Evolutionary conservation across 1,140 invertebrate species (phyloP), one percentile per base, ranked within the genome.

Genomic region (Bombyx mandarina): DNA sequence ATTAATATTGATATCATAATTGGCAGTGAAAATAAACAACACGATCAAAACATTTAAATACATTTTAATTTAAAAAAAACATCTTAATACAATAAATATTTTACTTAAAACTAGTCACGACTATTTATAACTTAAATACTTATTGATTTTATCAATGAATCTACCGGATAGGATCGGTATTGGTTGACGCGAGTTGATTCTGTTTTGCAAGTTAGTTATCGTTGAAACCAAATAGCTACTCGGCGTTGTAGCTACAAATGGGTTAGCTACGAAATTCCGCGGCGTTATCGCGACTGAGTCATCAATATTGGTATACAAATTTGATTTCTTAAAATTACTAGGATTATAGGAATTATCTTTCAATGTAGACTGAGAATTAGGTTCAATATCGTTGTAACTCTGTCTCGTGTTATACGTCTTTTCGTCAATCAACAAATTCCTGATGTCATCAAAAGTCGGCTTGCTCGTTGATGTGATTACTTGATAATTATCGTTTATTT

Each of bases 111-210:
- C 48, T 52, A 35, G 26, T 35, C 26, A 35, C 26, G 26, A 35
- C 26, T 49, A 56, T n/a, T 56, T 56, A 49, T 49, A 56, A 35
- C 9, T 65, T 52, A 76, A 64, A 65, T 76, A 76, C 50, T 68
- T 83, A 63, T 79, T 82, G 12, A 86, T 79, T 54, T 71, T 81
- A 58, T 76, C 65, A 43, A 83, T 75, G 69, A 74, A 85, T 55
- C 68, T 74, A 54, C 71, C 52, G 0, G 77, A 78, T 18, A 86
- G 54, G 7, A 81, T 58, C 0, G 80, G 79, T 56, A 80, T 22
- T 82, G 35, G 26, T 35, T 67, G 53, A 6, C 63, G 59, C 12
- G 60, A 62, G 43, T 51, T 58, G 0, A 79, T 63, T 62, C 72
- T 76, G 35, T 80, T 69, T 56, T 68, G 75, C 12, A 82, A 69